phyloP scores from a whole-genome alignment of 2,888 invertebrate species.

The Nemoura dubitans region DNA sequence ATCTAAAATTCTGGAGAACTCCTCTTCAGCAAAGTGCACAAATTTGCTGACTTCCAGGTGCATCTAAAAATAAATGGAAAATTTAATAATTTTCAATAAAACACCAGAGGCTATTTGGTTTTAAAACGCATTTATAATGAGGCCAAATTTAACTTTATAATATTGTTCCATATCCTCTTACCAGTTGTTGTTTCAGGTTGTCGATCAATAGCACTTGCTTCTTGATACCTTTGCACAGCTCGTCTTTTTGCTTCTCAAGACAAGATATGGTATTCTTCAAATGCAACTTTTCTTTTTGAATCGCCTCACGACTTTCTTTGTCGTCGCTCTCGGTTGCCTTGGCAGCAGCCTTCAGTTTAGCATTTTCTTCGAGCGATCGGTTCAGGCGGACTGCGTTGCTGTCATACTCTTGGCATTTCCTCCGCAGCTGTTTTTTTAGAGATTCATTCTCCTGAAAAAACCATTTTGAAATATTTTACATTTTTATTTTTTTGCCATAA shows the following conservation, averaged over 20 bases:
- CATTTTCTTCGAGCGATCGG: background rate
- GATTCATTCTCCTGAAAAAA: background rate
- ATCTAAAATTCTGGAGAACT: conserved; percentile 10
- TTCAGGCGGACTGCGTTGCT: background rate
- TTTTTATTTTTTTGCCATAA: no score
- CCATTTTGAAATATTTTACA: no score
- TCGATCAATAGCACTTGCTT: background rate
- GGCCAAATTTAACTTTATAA: background rate
- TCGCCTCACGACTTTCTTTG: background rate
- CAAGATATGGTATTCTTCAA: background rate
- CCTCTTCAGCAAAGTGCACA: conserved; percentile 8
- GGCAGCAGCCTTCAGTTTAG: background rate
- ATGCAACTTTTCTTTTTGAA: background rate
- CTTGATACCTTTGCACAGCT: background rate
- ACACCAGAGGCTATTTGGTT: background rate
- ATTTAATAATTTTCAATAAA: background rate
- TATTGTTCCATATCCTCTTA: background rate
- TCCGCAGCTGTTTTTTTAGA: background rate
- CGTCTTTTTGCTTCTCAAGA: background rate
- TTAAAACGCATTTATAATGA: no score
- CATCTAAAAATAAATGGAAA: background rate
- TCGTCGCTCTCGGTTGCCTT: background rate
- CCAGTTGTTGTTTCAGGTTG: conserved; percentile 20
- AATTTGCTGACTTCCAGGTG: background rate
- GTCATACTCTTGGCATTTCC: background rate